These are phyloP conservation scores for Cheilosia grossa DNA, from an alignment of 2,888 invertebrate species.

Conservation along the genomic window DNA sequence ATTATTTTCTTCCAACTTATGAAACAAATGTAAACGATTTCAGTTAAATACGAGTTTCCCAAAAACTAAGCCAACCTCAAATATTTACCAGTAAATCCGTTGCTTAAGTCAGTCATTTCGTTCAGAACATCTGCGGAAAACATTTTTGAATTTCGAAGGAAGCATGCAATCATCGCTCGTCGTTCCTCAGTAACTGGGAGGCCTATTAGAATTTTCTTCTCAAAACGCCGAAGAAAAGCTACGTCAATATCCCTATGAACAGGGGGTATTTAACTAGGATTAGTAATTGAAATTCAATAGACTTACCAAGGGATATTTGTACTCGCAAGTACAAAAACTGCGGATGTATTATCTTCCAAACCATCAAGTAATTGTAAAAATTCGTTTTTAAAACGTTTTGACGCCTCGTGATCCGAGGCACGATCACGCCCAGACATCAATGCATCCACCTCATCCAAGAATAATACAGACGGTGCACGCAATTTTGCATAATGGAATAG, in stretches of 20 bases:
- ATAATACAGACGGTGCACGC: constrained; percentile 94
- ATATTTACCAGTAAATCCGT: constrained; percentile 89
- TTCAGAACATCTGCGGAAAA: constrained; percentile 78
- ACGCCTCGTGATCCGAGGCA: constrained; percentile 92
- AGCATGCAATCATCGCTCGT: constrained; percentile 87
- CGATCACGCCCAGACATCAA: constrained; percentile 88
- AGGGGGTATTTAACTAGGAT: not conserved
- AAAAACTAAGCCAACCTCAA: not conserved
- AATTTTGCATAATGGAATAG: constrained; percentile 94
- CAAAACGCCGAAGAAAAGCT: constrained; percentile 93
- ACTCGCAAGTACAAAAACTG: constrained; percentile 90
- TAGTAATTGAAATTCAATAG: not conserved
- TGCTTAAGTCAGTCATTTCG: constrained; percentile 85
- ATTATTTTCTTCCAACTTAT: not conserved
- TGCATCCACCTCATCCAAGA: constrained; percentile 96
- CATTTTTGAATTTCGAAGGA: constrained; percentile 83
- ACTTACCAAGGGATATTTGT: constrained; percentile 95
- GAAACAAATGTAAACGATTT: not conserved
- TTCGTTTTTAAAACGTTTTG: constrained; percentile 94
- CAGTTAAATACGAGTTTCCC: no score
- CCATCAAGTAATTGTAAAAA: constrained; percentile 95
- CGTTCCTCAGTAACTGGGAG: constrained; percentile 89
- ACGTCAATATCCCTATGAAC: constrained; percentile 91
- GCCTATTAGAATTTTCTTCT: constrained; percentile 92
- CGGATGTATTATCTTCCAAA: constrained; percentile 85